Percentiles rank a stretch among this genome's conserved stretches.
Conservation (phyloP, 1,140 invertebrate species). For the Grapholita molesta region DNA sequence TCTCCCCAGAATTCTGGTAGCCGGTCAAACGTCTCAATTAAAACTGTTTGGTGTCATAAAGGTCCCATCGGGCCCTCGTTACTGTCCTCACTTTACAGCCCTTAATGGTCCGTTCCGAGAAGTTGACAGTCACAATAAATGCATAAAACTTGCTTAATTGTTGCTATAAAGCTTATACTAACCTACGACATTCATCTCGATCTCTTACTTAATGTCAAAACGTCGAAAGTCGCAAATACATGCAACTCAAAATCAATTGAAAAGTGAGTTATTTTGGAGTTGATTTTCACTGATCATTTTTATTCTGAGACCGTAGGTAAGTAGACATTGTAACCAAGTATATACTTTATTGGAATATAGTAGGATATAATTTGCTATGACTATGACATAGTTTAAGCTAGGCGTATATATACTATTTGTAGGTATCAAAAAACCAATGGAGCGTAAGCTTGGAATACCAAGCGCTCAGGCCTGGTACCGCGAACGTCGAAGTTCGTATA, state of each 20-base stretch:
- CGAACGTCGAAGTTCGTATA: too few relatives aligned
- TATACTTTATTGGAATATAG: background rate
- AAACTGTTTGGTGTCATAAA: background rate
- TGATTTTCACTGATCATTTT: background rate
- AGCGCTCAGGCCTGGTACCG: too few relatives aligned
- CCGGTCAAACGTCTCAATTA: background rate
- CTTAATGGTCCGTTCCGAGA: conserved; percentile 43
- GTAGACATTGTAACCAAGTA: too few relatives aligned
- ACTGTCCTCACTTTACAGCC: background rate
- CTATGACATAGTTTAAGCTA: too few relatives aligned
- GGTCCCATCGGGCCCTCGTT: background rate
- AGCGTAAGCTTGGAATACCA: too few relatives aligned
- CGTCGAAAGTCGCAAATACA: background rate
- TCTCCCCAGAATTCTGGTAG: background rate
- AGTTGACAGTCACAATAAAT: conserved; percentile 65
- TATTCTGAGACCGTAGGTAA: background rate
- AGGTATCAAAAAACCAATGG: too few relatives aligned
- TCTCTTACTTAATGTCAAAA: background rate
- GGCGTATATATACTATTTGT: too few relatives aligned
- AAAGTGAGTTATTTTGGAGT: background rate
- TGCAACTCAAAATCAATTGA: background rate
- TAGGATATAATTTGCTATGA: background rate
- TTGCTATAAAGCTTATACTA: conserved; percentile 42
- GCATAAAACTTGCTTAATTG: conserved; percentile 63
- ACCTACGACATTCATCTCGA: background rate